Percentiles rank a stretch among this genome's conserved stretches.
These are phyloP conservation scores for Boulengeromyrus knoepffleri DNA, from an alignment of 2,113 vertebrate species.

Conservation along the genomic window DNA sequence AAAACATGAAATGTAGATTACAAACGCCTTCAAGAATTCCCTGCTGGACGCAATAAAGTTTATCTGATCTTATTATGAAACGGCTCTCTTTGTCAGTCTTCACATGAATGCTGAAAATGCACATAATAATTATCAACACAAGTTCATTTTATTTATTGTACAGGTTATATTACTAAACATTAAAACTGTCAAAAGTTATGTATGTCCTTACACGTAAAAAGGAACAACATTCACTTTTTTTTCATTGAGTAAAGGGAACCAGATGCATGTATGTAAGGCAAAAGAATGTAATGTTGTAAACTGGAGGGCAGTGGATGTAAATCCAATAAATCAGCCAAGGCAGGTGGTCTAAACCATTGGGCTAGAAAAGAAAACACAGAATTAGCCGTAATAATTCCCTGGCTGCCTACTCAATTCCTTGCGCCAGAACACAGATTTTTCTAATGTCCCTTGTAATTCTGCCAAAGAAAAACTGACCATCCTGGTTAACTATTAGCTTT, in stretches of 20 bases:
- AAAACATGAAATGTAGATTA: not conserved
- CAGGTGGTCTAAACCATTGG: not conserved
- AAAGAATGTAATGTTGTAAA: constrained; percentile 2
- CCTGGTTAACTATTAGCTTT: not conserved
- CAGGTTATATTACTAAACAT: not conserved
- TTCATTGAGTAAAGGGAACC: not conserved
- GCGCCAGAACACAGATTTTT: not conserved
- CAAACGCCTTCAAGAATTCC: not conserved
- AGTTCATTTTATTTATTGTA: not conserved
- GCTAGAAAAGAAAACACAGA: not conserved
- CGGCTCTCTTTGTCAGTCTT: not conserved
- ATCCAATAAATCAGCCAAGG: constrained; percentile 3
- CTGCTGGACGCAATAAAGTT: not conserved
- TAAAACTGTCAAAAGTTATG: not conserved
- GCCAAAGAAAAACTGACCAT: not conserved
- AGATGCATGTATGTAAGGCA: not conserved
- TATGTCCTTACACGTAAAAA: not conserved
- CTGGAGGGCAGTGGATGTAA: not conserved
- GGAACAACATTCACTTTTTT: not conserved
- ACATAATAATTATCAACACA: not conserved
- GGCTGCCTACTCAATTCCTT: not conserved
- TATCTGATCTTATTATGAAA: not conserved
- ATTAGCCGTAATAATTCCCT: not conserved
- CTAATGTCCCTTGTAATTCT: not conserved
- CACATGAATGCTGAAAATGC: not conserved